These are phyloP conservation scores for Lordiphosa stackelbergi DNA, from an alignment of 1,140 invertebrate genomes.

Conservation along the genomic window DNA sequence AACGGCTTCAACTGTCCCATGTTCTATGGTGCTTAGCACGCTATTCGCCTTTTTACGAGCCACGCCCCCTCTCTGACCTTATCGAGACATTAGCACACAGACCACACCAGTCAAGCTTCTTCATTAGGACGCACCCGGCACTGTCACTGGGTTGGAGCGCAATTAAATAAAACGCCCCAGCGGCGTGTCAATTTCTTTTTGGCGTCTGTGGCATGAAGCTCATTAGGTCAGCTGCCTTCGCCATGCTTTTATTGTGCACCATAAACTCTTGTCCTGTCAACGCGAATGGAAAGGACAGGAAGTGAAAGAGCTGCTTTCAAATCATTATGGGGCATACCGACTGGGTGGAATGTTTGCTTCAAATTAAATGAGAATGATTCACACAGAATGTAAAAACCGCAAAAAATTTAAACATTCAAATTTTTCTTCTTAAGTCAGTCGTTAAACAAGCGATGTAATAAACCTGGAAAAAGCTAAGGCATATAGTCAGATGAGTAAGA, in stretches of 20 bases:
- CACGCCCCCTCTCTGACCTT: constrained; percentile 11
- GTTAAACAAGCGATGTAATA: too few species aligned
- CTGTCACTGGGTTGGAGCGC: neutral
- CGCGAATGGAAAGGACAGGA: neutral
- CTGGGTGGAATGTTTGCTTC: neutral
- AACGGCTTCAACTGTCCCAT: constrained; percentile 2
- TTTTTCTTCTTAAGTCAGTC: too few species aligned
- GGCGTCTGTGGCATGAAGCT: constrained; percentile 11
- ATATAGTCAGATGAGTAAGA: too few species aligned
- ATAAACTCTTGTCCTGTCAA: constrained; percentile 10
- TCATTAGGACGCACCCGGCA: constrained; percentile 10
- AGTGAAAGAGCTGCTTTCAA: neutral
- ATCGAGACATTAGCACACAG: constrained; percentile 15
- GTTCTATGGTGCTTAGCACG: constrained; percentile 5
- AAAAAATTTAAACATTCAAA: too few species aligned
- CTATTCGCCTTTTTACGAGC: constrained; percentile 6
- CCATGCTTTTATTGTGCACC: constrained; percentile 10
- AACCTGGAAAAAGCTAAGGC: too few species aligned
- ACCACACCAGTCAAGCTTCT: constrained; percentile 4
- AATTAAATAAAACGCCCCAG: constrained; percentile 20
- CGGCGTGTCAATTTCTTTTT: constrained; percentile 19
- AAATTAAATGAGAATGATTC: too few species aligned
- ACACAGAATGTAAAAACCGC: too few species aligned
- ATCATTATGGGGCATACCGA: neutral
- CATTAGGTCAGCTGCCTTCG: constrained; percentile 9